Conservation (phyloP, 2,113 vertebrate genomes). For the Eretmochelys imbricata region DNA sequence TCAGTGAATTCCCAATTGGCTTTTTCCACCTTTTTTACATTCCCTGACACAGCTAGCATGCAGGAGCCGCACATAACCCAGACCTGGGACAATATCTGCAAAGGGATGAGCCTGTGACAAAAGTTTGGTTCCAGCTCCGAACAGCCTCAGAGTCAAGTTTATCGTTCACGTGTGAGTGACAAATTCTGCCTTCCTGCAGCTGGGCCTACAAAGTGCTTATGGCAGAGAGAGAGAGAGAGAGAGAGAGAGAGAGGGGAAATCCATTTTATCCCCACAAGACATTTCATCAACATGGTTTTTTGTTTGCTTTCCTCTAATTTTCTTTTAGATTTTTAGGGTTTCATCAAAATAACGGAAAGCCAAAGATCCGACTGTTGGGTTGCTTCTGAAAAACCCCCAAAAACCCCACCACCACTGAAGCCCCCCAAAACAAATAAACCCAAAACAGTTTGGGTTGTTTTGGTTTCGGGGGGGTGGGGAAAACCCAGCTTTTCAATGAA, state of each 20-base stretch:
- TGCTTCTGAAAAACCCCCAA: too few species aligned
- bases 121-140: background rate
- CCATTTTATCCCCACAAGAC: background rate
- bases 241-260: background rate
- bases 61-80: background rate
- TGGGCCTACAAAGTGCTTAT: background rate
- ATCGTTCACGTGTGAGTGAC: accelerated
- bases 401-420: background rate
- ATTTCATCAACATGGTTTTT: background rate
- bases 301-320: accelerated
- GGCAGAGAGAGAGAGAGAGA: too few species aligned
- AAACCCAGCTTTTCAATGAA: background rate
- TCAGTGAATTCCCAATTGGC: background rate
- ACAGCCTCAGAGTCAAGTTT: background rate
- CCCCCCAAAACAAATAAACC: too few species aligned
- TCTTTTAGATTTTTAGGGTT: background rate
- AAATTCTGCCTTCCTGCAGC: background rate
- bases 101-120: background rate
- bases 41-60: background rate
- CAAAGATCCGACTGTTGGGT: background rate
- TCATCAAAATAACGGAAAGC: background rate
- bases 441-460: too few species aligned
- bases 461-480: too few species aligned
- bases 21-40: background rate
- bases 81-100: background rate